Evolutionary conservation across 1,140 invertebrate species (phyloP).

Genomic region (Drosophila suzukii): DNA sequence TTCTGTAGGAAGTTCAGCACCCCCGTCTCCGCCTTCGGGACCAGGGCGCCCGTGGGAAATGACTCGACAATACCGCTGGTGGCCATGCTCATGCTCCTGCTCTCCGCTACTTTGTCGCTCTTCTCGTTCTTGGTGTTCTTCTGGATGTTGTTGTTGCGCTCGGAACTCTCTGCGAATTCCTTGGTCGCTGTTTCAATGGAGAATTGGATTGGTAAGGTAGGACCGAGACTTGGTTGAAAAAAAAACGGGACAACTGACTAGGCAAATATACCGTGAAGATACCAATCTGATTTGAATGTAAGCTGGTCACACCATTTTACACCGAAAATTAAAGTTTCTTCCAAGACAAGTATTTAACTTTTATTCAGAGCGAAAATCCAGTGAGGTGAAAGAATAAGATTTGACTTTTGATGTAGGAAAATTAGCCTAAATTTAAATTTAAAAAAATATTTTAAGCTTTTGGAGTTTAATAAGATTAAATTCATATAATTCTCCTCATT

Average conservation of each 20-base stretch:
- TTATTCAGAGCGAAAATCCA: too few species aligned
- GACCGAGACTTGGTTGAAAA: slow-evolving; percentile 13
- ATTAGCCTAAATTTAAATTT: too few species aligned
- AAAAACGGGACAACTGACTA: not conserved
- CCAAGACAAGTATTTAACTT: too few species aligned
- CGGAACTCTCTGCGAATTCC: slow-evolving; percentile 33
- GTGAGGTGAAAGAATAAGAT: too few species aligned
- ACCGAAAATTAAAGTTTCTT: not conserved
- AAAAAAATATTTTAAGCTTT: too few species aligned
- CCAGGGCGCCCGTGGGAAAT: slow-evolving; percentile 92
- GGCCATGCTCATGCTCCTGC: slow-evolving; percentile 38
- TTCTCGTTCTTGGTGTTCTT: slow-evolving; percentile 1
- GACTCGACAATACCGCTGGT: slow-evolving; percentile 87
- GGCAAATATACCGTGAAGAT: not conserved
- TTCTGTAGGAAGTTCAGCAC: slow-evolving; percentile 94
- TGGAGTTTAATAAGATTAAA: too few species aligned
- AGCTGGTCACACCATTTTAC: not conserved
- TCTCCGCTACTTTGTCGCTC: slow-evolving; percentile 22
- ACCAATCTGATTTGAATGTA: not conserved
- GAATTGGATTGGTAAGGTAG: slow-evolving; percentile 13
- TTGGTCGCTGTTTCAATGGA: slow-evolving; percentile 24
- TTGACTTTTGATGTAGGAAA: too few species aligned
- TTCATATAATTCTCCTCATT: too few species aligned
- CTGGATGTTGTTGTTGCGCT: slow-evolving; percentile 19
- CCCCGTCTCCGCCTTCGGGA: slow-evolving; percentile 98